A percentile compares a stretch with the other conserved stretches of the same genome.
These are phyloP conservation scores for Pygoscelis adeliae DNA, from an alignment of 2,113 vertebrate genomes.

Conservation along the genomic window DNA sequence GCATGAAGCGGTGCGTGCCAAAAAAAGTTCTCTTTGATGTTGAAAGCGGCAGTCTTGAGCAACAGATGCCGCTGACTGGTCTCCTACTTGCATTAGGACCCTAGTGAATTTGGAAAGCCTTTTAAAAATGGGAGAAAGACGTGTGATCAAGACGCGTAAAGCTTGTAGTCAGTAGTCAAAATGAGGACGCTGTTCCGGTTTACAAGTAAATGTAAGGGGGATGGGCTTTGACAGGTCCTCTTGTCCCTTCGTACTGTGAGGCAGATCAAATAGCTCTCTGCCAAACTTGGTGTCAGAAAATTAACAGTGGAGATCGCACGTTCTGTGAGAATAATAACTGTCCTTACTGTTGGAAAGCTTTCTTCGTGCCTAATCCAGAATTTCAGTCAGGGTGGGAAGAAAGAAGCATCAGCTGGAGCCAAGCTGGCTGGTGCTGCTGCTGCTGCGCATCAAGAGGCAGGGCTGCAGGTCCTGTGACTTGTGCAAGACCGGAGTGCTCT, in stretches of 20 bases:
- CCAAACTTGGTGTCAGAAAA: neutral
- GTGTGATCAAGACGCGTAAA: fast-evolving
- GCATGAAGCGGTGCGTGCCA: neutral
- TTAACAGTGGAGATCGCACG: fast-evolving
- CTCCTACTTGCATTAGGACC: neutral
- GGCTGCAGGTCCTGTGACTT: neutral
- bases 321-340: neutral
- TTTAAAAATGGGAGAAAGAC: neutral
- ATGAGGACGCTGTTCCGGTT: neutral
- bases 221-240: neutral
- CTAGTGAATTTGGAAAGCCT: neutral
- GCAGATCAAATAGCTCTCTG: neutral
- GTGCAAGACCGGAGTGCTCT: neutral
- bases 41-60: neutral
- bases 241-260: neutral
- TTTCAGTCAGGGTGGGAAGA: neutral
- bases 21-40: neutral
- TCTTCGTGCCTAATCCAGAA: neutral
- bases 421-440: neutral
- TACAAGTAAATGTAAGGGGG: neutral
- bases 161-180: neutral
- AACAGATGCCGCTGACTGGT: neutral
- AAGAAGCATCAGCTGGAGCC: neutral
- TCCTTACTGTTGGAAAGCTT: neutral
- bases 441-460: neutral